Conservation (phyloP, 2,888 invertebrate genomes). For the Anthophora plumipes region DNA sequence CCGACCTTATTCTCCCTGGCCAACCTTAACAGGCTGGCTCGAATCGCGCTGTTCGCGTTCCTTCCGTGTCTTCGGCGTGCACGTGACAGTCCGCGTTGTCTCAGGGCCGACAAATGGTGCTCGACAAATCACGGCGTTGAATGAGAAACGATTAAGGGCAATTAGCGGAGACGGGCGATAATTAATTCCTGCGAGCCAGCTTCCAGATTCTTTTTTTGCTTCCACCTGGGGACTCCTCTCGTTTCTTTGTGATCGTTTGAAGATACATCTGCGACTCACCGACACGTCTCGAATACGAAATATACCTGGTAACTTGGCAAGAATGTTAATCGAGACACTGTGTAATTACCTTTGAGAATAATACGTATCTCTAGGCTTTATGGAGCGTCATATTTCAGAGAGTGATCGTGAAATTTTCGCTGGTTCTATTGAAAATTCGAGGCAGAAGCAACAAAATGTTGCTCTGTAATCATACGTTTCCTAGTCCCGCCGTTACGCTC, state of each 20-base stretch:
- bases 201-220: conserved; percentile 17
- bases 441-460: conserved; percentile 23
- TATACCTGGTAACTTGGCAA: no score
- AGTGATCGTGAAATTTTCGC: no score
- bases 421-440: not conserved
- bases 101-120: conserved; percentile 48
- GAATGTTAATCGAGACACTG: no score
- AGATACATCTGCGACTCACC: not conserved
- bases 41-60: conserved; percentile 40
- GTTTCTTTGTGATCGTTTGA: not conserved
- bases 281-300: not conserved
- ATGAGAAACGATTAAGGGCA: conserved; percentile 41
- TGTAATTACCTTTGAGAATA: no score
- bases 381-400: not conserved
- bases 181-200: conserved; percentile 42
- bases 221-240: not conserved
- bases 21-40: conserved; percentile 65
- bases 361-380: no score
- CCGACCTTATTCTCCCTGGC: conserved; percentile 68
- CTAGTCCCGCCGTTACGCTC: conserved; percentile 41
- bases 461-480: conserved; percentile 36
- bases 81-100: conserved; percentile 43
- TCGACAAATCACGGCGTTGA: not conserved
- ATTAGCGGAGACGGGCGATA: conserved; percentile 38
- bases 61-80: conserved; percentile 66